Percentiles rank a stretch among this genome's conserved stretches.
Conservation (phyloP, 2,888 invertebrate genomes). For the Ditylenchus weischeri region DNA sequence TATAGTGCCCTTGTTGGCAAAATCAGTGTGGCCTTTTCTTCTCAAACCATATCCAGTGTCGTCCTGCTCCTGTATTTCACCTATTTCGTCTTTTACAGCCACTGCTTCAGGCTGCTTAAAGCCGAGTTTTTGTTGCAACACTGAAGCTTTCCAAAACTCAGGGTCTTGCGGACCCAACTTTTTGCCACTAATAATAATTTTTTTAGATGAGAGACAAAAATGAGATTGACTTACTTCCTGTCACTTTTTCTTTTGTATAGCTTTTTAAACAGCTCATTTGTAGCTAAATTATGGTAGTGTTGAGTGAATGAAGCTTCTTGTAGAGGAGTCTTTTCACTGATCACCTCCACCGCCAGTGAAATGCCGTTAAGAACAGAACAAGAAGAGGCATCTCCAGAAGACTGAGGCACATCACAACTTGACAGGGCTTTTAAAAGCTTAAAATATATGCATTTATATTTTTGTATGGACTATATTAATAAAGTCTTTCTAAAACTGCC, state of each 20-base stretch:
- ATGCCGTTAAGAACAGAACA: slow-evolving; percentile 42
- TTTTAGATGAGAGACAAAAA: too few species aligned
- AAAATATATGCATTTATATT: slow-evolving; percentile 23
- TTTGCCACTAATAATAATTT: too few species aligned
- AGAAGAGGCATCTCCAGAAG: slow-evolving; percentile 38
- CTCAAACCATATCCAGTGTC: background rate
- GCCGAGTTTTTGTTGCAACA: background rate
- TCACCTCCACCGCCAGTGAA: slow-evolving; percentile 42
- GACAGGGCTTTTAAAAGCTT: slow-evolving; percentile 76
- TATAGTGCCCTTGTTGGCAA: slow-evolving; percentile 12
- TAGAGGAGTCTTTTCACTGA: slow-evolving; percentile 34
- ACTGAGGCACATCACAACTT: slow-evolving; percentile 72
- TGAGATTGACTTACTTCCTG: too few species aligned
- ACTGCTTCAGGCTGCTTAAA: too few species aligned
- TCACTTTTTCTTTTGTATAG: too few species aligned
- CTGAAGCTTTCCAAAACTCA: background rate
- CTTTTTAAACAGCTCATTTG: too few species aligned
- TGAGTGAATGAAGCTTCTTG: slow-evolving; percentile 23
- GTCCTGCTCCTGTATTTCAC: background rate
- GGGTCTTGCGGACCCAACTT: background rate
- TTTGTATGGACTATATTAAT: too few species aligned
- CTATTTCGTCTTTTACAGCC: too few species aligned
- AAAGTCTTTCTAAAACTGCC: too few species aligned
- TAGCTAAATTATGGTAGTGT: too few species aligned
- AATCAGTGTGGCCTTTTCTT: background rate